These are phyloP conservation scores for Drosophila neotestacea DNA, from an alignment of 2,888 invertebrate genomes.

Conservation along the genomic window DNA sequence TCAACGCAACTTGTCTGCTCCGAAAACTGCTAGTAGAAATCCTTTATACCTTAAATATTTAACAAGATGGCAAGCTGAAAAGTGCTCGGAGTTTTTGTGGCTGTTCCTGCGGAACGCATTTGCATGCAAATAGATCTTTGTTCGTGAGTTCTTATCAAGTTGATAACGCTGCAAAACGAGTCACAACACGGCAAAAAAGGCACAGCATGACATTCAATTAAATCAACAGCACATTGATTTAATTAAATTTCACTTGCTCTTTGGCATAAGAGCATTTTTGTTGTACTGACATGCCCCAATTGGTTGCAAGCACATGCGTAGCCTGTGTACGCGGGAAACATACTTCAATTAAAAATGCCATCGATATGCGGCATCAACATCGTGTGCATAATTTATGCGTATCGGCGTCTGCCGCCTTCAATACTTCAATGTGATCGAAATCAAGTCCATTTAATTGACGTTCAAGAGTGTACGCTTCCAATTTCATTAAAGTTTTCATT, in stretches of 20 bases:
- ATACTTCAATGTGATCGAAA: slow-evolving; percentile 13
- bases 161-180: slow-evolving; percentile 18
- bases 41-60: slow-evolving; percentile 42
- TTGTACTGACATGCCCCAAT: slow-evolving; percentile 16
- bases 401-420: slow-evolving; percentile 3
- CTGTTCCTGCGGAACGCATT: slow-evolving; percentile 35
- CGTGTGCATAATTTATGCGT: slow-evolving; percentile 64
- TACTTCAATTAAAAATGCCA: slow-evolving; percentile 73
- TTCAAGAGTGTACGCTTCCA: not conserved
- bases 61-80: slow-evolving; percentile 27
- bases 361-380: slow-evolving; percentile 61
- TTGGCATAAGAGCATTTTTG: slow-evolving; percentile 19
- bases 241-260: slow-evolving; percentile 60
- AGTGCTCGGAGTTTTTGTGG: slow-evolving; percentile 25
- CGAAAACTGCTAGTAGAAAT: slow-evolving; percentile 12
- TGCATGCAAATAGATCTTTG: slow-evolving; percentile 57
- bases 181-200: not conserved
- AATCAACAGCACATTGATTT: slow-evolving; percentile 71
- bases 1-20: slow-evolving; percentile 32
- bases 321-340: not conserved
- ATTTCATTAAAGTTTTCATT: slow-evolving; percentile 12
- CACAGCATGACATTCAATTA: slow-evolving; percentile 58
- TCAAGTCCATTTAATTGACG: slow-evolving; percentile 31
- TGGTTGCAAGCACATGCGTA: slow-evolving; percentile 7
- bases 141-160: slow-evolving; percentile 13